These are phyloP conservation scores for Trochalopteron elliotii DNA, from an alignment of 2,113 vertebrate species.

Conservation along the genomic window DNA sequence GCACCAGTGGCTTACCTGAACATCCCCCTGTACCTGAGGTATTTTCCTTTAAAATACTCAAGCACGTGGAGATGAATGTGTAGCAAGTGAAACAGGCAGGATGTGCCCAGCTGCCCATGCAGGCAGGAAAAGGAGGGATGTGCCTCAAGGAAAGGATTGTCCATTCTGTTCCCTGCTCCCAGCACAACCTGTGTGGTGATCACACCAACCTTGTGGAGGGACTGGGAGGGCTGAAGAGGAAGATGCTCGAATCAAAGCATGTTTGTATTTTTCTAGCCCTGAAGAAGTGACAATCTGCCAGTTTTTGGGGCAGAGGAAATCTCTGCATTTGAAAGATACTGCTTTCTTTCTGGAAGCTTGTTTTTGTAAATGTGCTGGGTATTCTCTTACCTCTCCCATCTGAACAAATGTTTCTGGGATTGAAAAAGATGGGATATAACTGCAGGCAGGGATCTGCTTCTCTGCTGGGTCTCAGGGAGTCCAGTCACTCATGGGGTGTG, in stretches of 20 bases:
- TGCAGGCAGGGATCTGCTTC: neutral
- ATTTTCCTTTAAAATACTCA: neutral
- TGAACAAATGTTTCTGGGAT: neutral
- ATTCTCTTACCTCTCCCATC: neutral
- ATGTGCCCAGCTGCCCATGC: accelerated
- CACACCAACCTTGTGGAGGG: too few relatives aligned
- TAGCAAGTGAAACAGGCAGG: neutral
- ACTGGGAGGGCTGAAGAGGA: neutral
- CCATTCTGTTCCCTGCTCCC: neutral
- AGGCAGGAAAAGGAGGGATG: neutral
- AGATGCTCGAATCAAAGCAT: neutral
- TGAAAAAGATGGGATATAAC: neutral
- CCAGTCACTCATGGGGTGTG: accelerated
- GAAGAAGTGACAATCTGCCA: neutral
- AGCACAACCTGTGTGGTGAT: neutral
- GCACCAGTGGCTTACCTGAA: neutral
- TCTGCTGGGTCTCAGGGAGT: accelerated
- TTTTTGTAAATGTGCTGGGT: neutral
- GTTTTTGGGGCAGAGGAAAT: neutral
- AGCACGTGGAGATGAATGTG: neutral
- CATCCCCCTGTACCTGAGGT: neutral
- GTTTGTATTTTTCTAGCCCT: neutral
- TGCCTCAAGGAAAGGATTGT: neutral
- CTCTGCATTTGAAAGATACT: neutral
- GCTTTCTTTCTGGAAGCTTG: neutral